Evolutionary conservation across 1,140 invertebrate genomes (phyloP), one percentile per base, ranked within the genome.

Genomic region (Caenorhabditis tropicalis): DNA sequence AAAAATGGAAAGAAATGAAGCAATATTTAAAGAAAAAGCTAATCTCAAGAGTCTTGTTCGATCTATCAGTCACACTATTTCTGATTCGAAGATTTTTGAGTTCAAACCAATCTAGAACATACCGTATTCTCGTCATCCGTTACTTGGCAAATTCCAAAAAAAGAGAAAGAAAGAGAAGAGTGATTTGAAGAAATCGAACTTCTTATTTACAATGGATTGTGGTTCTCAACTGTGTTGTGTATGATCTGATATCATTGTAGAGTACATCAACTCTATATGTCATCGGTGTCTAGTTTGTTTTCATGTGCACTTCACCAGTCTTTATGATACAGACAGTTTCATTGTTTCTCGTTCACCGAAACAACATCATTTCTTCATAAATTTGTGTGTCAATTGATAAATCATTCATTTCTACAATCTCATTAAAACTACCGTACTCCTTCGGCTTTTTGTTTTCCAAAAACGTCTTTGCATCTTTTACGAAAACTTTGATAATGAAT

Each of bases 271-370:
- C 58, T 65, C n/a, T 65, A 15, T 65, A 65, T 33, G 58, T 65
- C 31, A 65, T 65, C 31, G 58, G 58, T 65, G 58, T 65, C 29
- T 65, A 65, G 58, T 65, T 65, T 65, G 58, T 65, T 65, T 65
- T 65, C 58, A 65, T 36, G 58, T 65, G 58, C 58, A 65, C 58
- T 33, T 7, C 6, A 19, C 15, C 31, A 1, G 53, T 16, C 31
- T 36, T 65, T 65, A 33, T 36, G 36, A 65, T 33, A 33, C 10
- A 33, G 29, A 6, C 39, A 19, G 15, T 51, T 60, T 9, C 33
- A 24, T 60, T 21, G 1, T 65, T 36, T 65, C 33, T 65, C 12
- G 58, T 65, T 65, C 58, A 65, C 58, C 58, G 58, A 65, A 65
- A 65, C 58, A 65, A 65, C 29, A 24, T 58, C n/a, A 51, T 58